Evolutionary conservation across 2,113 vertebrate genomes (phyloP).

Genomic region (Nycticryphes semicollaris): DNA sequence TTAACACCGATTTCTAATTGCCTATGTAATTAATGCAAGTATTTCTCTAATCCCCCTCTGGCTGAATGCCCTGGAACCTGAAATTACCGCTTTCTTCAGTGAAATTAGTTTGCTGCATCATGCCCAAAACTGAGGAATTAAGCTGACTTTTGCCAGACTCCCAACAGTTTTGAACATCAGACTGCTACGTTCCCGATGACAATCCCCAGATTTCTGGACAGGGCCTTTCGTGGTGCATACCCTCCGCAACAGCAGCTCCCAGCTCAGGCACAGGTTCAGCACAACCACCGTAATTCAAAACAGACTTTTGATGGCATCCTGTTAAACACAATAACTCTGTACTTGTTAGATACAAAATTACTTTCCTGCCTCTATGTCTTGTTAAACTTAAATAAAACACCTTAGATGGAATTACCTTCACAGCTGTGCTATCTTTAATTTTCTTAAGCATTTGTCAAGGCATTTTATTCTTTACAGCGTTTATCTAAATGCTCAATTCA

Average conservation of each 20-base stretch:
- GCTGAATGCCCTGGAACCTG: background rate
- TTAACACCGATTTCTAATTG: background rate
- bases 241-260: background rate
- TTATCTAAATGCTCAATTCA: background rate
- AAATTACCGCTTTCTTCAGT: background rate
- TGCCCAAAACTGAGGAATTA: background rate
- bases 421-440: background rate
- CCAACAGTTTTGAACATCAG: background rate
- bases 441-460: background rate
- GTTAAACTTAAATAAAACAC: conserved; percentile 27
- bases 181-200: fast-evolving
- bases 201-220: background rate
- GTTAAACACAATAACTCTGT: background rate
- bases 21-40: background rate
- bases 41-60: background rate
- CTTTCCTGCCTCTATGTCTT: background rate
- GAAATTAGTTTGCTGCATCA: background rate
- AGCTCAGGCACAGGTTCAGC: background rate
- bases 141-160: background rate
- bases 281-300: background rate
- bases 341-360: background rate
- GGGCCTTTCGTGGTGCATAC: background rate
- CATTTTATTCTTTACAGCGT: background rate
- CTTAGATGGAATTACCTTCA: background rate
- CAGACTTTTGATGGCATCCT: background rate